These are phyloP conservation scores for Germaria angustata DNA, from an alignment of 2,888 invertebrate genomes.

Conservation along the genomic window DNA sequence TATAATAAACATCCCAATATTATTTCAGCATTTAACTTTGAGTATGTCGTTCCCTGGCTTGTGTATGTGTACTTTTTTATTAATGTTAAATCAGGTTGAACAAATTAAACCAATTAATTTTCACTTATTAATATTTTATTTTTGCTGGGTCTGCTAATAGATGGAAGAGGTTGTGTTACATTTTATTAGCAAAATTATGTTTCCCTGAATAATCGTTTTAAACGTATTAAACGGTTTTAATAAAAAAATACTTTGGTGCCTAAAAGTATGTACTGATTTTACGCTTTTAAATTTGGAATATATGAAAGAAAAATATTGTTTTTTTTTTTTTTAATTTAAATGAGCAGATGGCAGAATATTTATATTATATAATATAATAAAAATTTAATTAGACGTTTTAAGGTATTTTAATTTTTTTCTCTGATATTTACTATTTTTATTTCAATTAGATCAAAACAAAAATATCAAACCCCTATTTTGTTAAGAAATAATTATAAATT, in stretches of 20 bases:
- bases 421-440: no score
- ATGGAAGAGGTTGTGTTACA: not conserved
- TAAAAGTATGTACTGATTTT: not conserved
- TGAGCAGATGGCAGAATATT: no score
- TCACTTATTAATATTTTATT: conserved; percentile 39
- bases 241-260: not conserved
- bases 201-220: not conserved
- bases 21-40: not conserved
- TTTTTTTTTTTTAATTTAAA: no score
- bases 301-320: no score
- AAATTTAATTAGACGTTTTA: no score
- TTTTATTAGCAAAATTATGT: not conserved
- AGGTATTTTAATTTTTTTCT: no score
- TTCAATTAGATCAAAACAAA: no score
- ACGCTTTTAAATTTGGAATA: no score
- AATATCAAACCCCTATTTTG: no score
- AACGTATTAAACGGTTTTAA: not conserved
- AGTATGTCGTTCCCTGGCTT: not conserved
- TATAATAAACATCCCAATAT: not conserved
- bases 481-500: not conserved
- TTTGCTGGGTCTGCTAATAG: not conserved
- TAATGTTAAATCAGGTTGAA: conserved; percentile 55
- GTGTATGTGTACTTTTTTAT: not conserved
- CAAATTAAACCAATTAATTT: conserved; percentile 59
- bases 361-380: no score